Conservation (phyloP, 2,888 invertebrate genomes). For the Thyatira batis region DNA sequence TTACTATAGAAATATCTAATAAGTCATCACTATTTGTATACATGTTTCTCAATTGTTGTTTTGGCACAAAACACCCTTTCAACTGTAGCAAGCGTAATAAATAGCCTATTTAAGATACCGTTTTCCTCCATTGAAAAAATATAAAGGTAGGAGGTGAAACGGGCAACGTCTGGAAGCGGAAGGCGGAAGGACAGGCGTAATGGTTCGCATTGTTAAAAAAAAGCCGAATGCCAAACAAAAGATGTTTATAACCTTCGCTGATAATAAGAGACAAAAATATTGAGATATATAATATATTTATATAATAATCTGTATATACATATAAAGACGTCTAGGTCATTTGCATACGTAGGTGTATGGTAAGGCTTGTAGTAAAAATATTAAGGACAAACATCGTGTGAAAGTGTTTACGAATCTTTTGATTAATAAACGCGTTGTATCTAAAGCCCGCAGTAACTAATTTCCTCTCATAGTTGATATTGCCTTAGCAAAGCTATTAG, state of each 20-base stretch:
- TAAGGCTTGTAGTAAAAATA: no score
- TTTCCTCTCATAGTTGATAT: neutral
- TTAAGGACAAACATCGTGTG: no score
- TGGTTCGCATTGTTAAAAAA: neutral
- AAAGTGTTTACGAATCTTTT: neutral
- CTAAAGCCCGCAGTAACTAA: neutral
- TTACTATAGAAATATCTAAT: no score
- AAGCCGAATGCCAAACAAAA: neutral
- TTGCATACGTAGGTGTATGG: no score
- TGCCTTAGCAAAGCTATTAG: neutral
- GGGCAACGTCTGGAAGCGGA: neutral
- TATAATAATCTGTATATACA: no score
- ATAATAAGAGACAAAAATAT: neutral
- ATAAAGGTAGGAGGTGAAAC: neutral
- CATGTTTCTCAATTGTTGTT: neutral
- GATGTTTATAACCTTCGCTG: neutral
- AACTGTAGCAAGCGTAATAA: neutral
- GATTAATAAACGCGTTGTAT: neutral
- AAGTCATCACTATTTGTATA: neutral
- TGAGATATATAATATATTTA: no score
- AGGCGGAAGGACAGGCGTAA: neutral
- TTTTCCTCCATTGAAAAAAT: neutral
- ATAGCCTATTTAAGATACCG: neutral
- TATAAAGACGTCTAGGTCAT: no score
- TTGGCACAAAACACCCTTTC: neutral